These are phyloP conservation scores for Drosophila tanythrix DNA, from an alignment of 2,888 invertebrate genomes.

Conservation along the genomic window DNA sequence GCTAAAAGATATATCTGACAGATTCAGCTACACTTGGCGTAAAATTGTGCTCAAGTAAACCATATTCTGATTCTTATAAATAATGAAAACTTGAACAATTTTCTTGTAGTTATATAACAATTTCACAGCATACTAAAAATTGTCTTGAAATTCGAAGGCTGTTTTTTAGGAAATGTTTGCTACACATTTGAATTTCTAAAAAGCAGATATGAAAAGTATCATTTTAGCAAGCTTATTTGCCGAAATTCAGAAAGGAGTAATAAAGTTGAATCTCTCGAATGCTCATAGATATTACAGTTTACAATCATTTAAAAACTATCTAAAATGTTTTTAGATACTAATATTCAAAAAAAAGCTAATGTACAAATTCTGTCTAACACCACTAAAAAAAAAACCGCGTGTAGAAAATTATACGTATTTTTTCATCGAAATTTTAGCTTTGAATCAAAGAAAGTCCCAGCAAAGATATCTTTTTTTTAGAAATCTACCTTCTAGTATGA, in stretches of 20 bases:
- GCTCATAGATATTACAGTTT: no score
- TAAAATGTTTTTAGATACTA: no score
- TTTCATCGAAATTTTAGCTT: neutral
- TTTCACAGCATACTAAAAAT: neutral
- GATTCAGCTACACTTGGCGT: slow-evolving; percentile 21
- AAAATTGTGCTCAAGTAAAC: neutral
- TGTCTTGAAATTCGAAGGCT: neutral
- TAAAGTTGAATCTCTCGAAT: no score
- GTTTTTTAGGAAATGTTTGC: neutral
- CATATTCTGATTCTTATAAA: no score
- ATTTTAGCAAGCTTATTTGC: neutral
- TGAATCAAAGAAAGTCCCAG: neutral
- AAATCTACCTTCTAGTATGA: neutral
- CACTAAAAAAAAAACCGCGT: no score
- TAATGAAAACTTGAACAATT: neutral
- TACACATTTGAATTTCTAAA: neutral
- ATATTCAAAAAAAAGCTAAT: no score
- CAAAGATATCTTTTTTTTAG: neutral
- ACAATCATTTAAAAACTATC: no score
- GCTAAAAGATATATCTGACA: slow-evolving; percentile 19
- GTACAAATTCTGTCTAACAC: no score
- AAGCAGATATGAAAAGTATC: neutral
- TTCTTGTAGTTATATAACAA: neutral
- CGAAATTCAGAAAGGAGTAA: neutral
- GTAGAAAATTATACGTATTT: neutral